Evolutionary conservation across 2,113 vertebrate genomes (phyloP).

Genomic region (Macrotus californicus): DNA sequence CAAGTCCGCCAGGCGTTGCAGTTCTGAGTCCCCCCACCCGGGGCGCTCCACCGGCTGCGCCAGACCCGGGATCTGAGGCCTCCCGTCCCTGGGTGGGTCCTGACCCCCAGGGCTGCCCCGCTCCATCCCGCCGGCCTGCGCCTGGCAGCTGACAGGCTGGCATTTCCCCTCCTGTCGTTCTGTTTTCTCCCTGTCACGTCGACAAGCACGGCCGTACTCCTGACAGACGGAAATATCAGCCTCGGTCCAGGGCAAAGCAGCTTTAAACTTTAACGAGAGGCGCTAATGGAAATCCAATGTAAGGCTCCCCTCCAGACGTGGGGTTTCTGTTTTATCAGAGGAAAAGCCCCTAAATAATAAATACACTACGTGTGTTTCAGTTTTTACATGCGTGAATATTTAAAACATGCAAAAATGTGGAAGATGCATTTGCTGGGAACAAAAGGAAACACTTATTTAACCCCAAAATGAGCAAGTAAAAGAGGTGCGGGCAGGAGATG

Average conservation of each 20-base stretch:
- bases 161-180: conserved; percentile 49
- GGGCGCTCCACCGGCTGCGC: neutral
- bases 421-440: conserved; percentile 77
- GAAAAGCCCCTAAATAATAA: conserved; percentile 91
- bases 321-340: conserved; percentile 79
- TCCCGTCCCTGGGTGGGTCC: neutral
- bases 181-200: neutral
- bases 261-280: conserved; percentile 97
- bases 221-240: conserved; percentile 80
- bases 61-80: neutral
- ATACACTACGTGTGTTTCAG: conserved; percentile 82
- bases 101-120: neutral
- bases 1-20: rapidly evolving
- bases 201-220: conserved; percentile 56
- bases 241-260: conserved; percentile 80
- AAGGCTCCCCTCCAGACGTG: conserved; percentile 73
- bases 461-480: conserved; percentile 31
- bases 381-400: conserved; percentile 87
- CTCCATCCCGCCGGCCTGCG: neutral
- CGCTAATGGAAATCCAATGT: conserved; percentile 91
- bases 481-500: conserved; percentile 10
- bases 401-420: conserved; percentile 81
- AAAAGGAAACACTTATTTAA: conserved; percentile 65
- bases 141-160: conserved; percentile 25
- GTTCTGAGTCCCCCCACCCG: neutral